Base-by-base conservation (phyloP, 2,797 vertebrate species). In the Pipistrellus pipistrellus region DNA sequence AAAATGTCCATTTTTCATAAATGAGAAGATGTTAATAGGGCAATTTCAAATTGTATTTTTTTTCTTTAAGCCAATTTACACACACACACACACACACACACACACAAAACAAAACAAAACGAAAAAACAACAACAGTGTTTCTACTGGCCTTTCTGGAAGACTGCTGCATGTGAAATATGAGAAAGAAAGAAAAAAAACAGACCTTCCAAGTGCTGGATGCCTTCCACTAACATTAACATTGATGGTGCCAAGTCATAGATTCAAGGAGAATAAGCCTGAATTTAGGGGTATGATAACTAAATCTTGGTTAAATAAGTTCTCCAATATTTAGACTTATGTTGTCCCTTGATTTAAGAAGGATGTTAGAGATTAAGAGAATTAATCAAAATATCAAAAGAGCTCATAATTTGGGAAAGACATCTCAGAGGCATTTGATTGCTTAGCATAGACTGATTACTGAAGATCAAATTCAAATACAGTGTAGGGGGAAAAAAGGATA, bases 1-100 rank as follows among this genome's bases (percentile, higher is more conserved):
- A 44, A 44, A 44, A 44, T 44, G 41, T 44, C 41, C 41, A 44
- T 44, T 44, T 44, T 38, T 38, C 35, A 38, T 35, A 38, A 38
- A 38, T 38, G 35, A 38, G 1, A 17, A 38, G 35, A 4, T 64
- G 27, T 12, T 81, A 72, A 59, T 44, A 51, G n/a, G 5, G 18
- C 9, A 78, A 83, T 11, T 75, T 87, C 69, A 76, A 83, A 57
- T 77, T 84, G 44, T 9, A 72, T 38, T 48, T 57, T 21, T 21
- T 59, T 82, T 32, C 38, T 83, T 87, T 90, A 83, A 90, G 44
- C 12, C 27, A 89, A 69, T 27, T 69, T 78, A 78, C 62, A 23
- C 48, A 92, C 18, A 80, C 53, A 38, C 35, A 38, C 35, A 38
- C 35, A 38, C 35, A 38, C 35, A 38, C 35, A 38, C 35, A 38